A percentile compares a stretch with the other conserved stretches of the same genome.
Conservation (phyloP, 2,888 invertebrate genomes). For the Philaethria dido region DNA sequence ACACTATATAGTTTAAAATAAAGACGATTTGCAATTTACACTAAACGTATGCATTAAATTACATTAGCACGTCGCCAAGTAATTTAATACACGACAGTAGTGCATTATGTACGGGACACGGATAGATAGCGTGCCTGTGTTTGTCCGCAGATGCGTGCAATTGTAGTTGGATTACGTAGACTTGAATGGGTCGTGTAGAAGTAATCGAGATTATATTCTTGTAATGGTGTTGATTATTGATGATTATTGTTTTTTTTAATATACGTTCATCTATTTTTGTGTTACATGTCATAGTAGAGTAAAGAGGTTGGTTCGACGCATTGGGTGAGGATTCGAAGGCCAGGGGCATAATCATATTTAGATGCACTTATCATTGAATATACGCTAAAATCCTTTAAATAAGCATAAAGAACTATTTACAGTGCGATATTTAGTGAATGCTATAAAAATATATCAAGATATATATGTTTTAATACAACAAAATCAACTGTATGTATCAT, state of each 20-base stretch:
- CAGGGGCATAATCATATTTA: no score
- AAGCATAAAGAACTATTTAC: no score
- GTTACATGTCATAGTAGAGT: no score
- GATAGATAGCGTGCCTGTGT: conserved; percentile 31
- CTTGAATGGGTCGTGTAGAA: conserved; percentile 4
- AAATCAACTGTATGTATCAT: background rate
- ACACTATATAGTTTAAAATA: conserved; percentile 7
- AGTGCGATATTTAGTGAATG: no score
- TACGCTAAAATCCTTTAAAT: no score
- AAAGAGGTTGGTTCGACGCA: no score
- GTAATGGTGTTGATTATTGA: no score
- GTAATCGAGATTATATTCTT: conserved; percentile 4
- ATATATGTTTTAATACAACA: no score
- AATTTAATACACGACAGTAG: conserved; percentile 34
- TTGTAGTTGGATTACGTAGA: conserved; percentile 40
- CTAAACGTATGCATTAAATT: conserved; percentile 22
- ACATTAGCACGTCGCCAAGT: conserved; percentile 27
- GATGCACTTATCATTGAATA: no score
- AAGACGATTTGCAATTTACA: background rate
- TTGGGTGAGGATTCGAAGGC: no score
- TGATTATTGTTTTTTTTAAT: no score
- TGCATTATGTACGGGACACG: conserved; percentile 17
- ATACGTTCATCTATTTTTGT: no score
- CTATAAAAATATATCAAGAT: background rate
- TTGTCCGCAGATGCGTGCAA: conserved; percentile 37